Evolutionary conservation across 35 echinoderm and acorn worm species (phyloP).

Genomic region (Chiridota heheva): DNA sequence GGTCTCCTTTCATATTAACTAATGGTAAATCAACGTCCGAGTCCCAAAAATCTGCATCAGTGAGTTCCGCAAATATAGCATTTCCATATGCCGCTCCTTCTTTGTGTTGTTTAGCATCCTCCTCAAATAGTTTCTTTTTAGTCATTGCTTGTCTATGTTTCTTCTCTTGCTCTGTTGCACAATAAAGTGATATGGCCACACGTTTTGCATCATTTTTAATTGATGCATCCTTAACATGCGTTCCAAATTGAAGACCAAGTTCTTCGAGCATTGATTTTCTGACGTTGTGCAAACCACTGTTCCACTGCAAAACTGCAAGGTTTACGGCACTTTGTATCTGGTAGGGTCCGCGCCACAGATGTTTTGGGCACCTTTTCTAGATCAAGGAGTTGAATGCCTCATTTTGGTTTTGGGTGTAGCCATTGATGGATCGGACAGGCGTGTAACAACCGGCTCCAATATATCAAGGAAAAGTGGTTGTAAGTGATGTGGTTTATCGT

Average conservation of each 20-base stretch:
- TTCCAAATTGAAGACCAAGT: neutral
- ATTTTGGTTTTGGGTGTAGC: neutral
- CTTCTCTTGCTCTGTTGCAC: constrained; percentile 10
- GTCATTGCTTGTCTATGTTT: constrained; percentile 9
- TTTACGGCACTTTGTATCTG: neutral
- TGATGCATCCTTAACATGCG: neutral
- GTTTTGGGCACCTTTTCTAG: neutral
- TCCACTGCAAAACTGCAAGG: constrained; percentile 16
- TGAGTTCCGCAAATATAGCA: no score
- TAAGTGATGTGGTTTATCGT: no score
- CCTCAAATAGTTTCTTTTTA: constrained; percentile 7
- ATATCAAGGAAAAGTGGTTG: no score
- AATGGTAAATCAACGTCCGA: no score
- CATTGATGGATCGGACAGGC: neutral
- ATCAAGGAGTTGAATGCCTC: constrained; percentile 14
- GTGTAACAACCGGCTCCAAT: no score
- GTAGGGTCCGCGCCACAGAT: constrained; percentile 13
- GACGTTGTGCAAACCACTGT: neutral
- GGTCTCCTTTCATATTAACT: no score
- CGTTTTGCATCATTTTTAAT: neutral
- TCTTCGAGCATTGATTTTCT: neutral
- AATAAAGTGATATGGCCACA: neutral
- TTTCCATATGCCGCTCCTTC: no score
- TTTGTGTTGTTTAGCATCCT: no score
- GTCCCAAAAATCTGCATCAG: no score